A percentile compares a stretch with the other conserved stretches of the same genome.
These are phyloP conservation scores for Prochilodus magdalenae DNA, from an alignment of 2,113 vertebrate genomes.

Conservation along the genomic window DNA sequence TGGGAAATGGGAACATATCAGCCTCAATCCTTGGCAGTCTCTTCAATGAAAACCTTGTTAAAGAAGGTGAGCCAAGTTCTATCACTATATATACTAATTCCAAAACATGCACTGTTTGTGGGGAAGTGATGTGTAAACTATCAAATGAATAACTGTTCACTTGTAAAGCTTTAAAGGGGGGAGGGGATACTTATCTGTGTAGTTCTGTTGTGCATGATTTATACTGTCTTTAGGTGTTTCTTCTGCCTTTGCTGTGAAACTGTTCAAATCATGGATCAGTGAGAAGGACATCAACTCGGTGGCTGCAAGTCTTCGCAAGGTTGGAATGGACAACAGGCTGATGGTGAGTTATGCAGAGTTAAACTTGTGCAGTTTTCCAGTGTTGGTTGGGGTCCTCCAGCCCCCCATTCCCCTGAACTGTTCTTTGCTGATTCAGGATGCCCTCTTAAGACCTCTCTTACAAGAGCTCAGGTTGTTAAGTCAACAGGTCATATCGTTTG, in stretches of 20 bases:
- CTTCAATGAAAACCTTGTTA: slow-evolving; percentile 97
- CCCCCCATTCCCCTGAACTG: no score
- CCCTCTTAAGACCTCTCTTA: no score
- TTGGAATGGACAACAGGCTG: slow-evolving; percentile 98
- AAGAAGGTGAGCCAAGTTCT: slow-evolving; percentile 88
- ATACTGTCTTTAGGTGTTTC: slow-evolving; percentile 84
- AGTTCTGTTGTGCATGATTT: neutral
- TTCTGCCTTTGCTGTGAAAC: slow-evolving; percentile 97
- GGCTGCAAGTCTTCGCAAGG: slow-evolving; percentile 92
- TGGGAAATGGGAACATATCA: slow-evolving; percentile 95
- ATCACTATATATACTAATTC: no score
- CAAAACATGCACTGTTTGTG: neutral
- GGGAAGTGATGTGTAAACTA: no score
- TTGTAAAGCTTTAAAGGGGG: no score
- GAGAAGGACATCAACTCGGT: slow-evolving; percentile 99
- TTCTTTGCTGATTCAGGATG: no score
- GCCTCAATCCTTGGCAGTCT: slow-evolving; percentile 97
- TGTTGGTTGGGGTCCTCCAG: no score
- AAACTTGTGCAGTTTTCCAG: no score
- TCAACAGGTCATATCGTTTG: neutral
- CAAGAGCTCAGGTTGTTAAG: neutral
- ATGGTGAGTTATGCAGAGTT: slow-evolving; percentile 80
- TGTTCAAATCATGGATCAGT: slow-evolving; percentile 98
- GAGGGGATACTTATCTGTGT: no score
- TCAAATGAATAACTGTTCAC: no score